phyloP scores from a whole-genome alignment of 2,888 invertebrate species.

The Syritta pipiens region DNA sequence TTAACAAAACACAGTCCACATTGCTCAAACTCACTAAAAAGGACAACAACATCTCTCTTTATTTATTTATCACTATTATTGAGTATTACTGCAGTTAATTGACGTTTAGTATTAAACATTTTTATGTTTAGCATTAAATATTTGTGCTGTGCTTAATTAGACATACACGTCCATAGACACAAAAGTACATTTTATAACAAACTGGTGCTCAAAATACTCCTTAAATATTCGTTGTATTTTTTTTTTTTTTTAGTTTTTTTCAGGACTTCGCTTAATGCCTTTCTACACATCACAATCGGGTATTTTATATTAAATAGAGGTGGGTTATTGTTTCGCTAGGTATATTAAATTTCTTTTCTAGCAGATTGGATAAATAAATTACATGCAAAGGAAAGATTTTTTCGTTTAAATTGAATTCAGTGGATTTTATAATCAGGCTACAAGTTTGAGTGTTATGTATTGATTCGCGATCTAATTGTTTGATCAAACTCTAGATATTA shows the following conservation, averaged over 20 bases:
- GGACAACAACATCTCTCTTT: background rate
- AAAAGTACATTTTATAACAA: background rate
- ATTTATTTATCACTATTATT: conserved; percentile 35
- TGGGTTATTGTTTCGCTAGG: background rate
- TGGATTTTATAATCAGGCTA: too few relatives aligned
- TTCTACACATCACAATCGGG: background rate
- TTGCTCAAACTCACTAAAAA: background rate
- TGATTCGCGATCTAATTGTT: too few relatives aligned
- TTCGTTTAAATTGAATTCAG: too few relatives aligned
- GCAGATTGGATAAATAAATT: background rate
- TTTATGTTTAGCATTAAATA: background rate
- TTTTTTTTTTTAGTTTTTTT: background rate
- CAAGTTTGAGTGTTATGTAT: too few relatives aligned
- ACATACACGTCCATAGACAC: background rate
- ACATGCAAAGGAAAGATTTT: background rate
- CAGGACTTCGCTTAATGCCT: too few relatives aligned
- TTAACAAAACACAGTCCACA: background rate
- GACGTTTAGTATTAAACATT: conserved; percentile 31
- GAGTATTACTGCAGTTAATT: conserved; percentile 29
- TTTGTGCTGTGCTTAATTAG: conserved; percentile 9
- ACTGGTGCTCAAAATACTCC: background rate
- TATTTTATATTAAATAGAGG: background rate
- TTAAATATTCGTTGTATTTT: conserved; percentile 16
- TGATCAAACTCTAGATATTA: too few relatives aligned
- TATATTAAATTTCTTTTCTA: background rate